Base-by-base conservation (phyloP, 2,888 invertebrate genomes). In the Trichopria drosophilae region DNA sequence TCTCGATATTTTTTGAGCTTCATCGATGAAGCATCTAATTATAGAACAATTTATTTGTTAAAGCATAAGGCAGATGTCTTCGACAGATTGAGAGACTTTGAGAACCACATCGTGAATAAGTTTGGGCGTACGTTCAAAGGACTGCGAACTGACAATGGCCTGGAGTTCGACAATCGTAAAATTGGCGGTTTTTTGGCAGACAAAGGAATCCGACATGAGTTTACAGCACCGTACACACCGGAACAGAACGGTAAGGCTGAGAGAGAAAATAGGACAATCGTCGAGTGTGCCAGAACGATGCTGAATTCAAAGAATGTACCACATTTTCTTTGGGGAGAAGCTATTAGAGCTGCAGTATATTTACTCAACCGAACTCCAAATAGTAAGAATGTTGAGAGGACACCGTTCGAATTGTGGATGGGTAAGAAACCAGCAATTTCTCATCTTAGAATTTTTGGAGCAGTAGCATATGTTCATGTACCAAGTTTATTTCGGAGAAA, bases 251-350 rank as follows among this genome's bases (percentile, higher is more conserved):
- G 40, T 3, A 40, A 10, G 26, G 7, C 22, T 3, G 43, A 43
- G 22, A 20, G 43, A 3, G 31, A 23, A 6, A 48, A 48, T 15
- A 15, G 48, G 10, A 48, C 48, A 1, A 46, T 55, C 3, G 34
- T 52, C 4, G 52, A 51, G n/a, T 15, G 19, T 4, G 55, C 51
- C 1, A 23, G 47, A 3, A 28, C 49, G 0, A 50, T 55, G 55
- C 5, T 52, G 6, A 15, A 31, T 2, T 31, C 46, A n/a, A 41
- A 22, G 24, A 23, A 24, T 12, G 3, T 48, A 2, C 48, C 48
- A 2, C 6, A 4, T 1, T 24, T 26, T 4, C 12, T 48, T 4
- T 48, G 48, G 41, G 48, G 40, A 1, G 45, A 55, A 28, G 44
- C 55, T 7, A 20, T 51, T 0, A 52, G 41, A 6, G 45, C 45